phyloP scores from a whole-genome alignment of 2,113 vertebrate genomes.

The human (Homo sapiens) region DNA sequence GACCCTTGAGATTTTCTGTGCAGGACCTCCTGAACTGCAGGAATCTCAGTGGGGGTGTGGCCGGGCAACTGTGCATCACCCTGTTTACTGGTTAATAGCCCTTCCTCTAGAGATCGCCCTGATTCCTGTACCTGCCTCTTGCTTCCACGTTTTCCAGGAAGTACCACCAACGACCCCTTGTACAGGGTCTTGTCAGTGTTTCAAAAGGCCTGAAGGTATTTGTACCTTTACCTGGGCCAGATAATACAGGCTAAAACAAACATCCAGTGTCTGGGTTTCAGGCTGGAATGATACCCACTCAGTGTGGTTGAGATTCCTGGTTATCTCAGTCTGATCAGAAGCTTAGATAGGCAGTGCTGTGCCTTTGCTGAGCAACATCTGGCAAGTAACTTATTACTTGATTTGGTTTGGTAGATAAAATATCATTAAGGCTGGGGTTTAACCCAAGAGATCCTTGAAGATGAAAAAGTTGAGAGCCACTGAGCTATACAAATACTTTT shows the following conservation, averaged over 20 bases:
- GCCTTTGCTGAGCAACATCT: not conserved
- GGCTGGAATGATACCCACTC: not conserved
- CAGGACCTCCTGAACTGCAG: not conserved
- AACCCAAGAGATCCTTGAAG: not conserved
- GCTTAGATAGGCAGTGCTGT: not conserved
- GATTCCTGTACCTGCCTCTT: not conserved
- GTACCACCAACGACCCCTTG: not conserved
- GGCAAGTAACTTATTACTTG: not conserved
- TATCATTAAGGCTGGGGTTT: not conserved
- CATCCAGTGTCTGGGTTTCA: not conserved
- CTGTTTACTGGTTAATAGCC: not conserved
- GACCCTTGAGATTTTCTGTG: not conserved
- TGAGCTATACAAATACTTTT: not conserved
- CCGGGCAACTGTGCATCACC: not conserved
- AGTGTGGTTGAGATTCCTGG: not conserved
- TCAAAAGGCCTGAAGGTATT: not conserved
- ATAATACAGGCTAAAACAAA: not conserved
- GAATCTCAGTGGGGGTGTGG: not conserved
- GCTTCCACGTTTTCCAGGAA: not conserved
- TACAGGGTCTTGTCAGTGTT: not conserved
- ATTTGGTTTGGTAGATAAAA: not conserved
- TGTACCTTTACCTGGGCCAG: slow-evolving; percentile 5
- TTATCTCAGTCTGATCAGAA: not conserved
- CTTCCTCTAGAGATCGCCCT: not conserved
- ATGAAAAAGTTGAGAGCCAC: not conserved